phyloP scores from a whole-genome alignment of 2,888 invertebrate species.

The Tachina lurida region DNA sequence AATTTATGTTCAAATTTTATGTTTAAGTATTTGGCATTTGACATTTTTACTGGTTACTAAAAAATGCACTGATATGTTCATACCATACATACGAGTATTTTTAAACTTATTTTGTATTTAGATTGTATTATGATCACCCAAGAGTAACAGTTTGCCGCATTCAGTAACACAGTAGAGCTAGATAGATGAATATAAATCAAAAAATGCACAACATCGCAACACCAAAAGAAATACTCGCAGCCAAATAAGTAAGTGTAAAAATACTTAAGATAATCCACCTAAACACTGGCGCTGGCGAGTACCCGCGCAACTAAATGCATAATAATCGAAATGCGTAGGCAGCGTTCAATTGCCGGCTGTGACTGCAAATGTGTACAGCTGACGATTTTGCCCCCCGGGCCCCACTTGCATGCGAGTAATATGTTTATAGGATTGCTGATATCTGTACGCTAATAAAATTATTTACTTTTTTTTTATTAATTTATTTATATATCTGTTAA shows the following conservation, averaged over 20 bases:
- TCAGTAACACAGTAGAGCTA: constrained; percentile 48
- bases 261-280: constrained; percentile 50
- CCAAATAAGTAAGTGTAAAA: constrained; percentile 30
- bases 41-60: constrained; percentile 25
- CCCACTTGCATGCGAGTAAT: constrained; percentile 31
- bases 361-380: constrained; percentile 52
- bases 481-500: constrained; percentile 11
- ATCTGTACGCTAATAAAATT: constrained; percentile 42
- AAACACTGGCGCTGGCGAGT: constrained; percentile 31
- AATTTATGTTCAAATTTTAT: constrained; percentile 44
- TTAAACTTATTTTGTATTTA: constrained; percentile 29
- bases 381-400: constrained; percentile 42
- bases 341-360: constrained; percentile 46
- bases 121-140: constrained; percentile 50
- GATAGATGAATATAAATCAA: constrained; percentile 37
- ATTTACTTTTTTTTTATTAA: constrained; percentile 35
- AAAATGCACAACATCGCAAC: constrained; percentile 21
- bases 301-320: not conserved
- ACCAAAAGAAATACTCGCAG: not conserved
- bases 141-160: constrained; percentile 17
- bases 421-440: constrained; percentile 50
- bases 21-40: constrained; percentile 39
- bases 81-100: no score
- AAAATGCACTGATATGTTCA: not conserved
- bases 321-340: constrained; percentile 53